A percentile compares a stretch with the other conserved stretches of the same genome.
These are phyloP conservation scores for Drosophila lutescens DNA, from an alignment of 2,888 invertebrate genomes.

Conservation along the genomic window DNA sequence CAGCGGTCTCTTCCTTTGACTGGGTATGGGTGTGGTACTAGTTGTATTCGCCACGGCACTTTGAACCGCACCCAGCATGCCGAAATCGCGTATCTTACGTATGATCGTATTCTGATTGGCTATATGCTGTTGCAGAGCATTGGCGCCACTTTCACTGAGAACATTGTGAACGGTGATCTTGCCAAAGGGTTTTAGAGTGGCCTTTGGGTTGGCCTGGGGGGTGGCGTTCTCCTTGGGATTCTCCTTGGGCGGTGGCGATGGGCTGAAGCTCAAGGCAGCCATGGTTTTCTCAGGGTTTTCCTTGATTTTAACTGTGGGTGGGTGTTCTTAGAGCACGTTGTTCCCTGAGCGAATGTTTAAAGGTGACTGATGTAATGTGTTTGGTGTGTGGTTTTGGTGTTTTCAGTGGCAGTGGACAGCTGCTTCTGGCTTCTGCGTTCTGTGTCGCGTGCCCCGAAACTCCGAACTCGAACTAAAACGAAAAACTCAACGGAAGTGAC, in stretches of 20 bases:
- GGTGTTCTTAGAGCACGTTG: not conserved
- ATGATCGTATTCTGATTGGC: conserved; percentile 82
- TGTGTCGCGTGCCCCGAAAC: conserved; percentile 78
- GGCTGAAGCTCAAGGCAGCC: conserved; percentile 82
- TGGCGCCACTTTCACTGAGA: conserved; percentile 76
- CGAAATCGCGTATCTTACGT: conserved; percentile 83
- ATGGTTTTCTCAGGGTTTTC: conserved; percentile 52
- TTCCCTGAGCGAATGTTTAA: conserved; percentile 11
- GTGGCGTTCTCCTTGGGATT: conserved; percentile 9
- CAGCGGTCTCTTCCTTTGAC: conserved; percentile 66
- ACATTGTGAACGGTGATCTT: conserved; percentile 83
- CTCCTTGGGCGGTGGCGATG: conserved; percentile 7
- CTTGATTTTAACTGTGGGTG: not conserved
- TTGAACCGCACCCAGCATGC: conserved; percentile 82
- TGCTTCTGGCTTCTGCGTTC: conserved; percentile 16
- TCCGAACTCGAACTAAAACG: conserved; percentile 86
- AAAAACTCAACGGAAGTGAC: conserved; percentile 86
- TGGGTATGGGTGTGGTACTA: conserved; percentile 5
- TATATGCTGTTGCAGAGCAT: conserved; percentile 71
- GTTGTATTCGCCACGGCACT: conserved; percentile 47
- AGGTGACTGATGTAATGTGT: conserved; percentile 16
- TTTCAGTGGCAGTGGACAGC: conserved; percentile 16
- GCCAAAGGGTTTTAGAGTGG: conserved; percentile 76
- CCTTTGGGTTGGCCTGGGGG: conserved; percentile 4
- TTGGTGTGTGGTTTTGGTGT: not conserved